A percentile compares a stretch with the other conserved stretches of the same genome.
These are phyloP conservation scores for Delichon dasypus DNA, from an alignment of 2,797 vertebrate genomes.

Conservation along the genomic window DNA sequence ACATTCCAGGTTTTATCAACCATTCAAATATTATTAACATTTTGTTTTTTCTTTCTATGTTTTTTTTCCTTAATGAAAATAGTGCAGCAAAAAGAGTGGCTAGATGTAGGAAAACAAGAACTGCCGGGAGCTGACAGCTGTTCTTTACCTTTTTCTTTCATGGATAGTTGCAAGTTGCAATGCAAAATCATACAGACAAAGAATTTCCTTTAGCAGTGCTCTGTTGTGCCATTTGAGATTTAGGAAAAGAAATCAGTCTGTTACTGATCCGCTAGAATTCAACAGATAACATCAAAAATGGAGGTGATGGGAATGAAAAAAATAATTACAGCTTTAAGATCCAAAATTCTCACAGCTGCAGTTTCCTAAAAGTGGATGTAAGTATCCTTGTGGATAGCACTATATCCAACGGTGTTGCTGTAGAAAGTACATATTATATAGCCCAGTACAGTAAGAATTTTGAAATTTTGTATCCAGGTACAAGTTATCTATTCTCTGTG, in stretches of 20 bases:
- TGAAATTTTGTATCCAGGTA: not conserved
- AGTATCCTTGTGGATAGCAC: not conserved
- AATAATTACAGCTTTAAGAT: not conserved
- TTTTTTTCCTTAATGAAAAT: not conserved
- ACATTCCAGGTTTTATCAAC: not conserved
- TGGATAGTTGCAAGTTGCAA: not conserved
- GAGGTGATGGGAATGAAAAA: not conserved
- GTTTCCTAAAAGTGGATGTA: not conserved
- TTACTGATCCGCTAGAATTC: not conserved
- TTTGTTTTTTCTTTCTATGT: not conserved
- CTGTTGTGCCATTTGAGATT: not conserved
- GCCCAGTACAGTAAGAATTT: not conserved
- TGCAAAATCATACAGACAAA: not conserved
- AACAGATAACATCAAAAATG: not conserved
- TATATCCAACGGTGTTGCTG: rapidly evolving
- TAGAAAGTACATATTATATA: not conserved
- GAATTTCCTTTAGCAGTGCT: not conserved
- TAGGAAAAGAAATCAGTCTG: not conserved
- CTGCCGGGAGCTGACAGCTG: not conserved
- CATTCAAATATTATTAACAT: not conserved
- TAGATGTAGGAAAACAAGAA: not conserved
- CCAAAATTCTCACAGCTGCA: not conserved
- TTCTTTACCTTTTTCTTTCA: not conserved
- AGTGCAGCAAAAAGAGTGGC: not conserved
- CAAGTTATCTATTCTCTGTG: not conserved